Conservation (phyloP, 1,140 invertebrate genomes). For the Eciton burchellii region DNA sequence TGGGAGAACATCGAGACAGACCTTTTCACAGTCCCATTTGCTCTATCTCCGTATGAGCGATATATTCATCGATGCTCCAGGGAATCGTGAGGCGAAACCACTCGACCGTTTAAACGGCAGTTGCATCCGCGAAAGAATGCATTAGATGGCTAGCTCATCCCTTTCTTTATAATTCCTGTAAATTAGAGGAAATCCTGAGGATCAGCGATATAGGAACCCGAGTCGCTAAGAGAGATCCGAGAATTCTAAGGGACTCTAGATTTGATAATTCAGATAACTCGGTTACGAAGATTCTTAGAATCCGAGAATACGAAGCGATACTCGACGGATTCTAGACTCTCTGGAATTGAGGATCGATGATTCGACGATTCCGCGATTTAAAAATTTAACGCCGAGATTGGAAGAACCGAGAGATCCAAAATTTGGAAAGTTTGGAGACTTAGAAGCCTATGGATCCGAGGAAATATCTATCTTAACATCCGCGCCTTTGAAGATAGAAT, state of each 20-base stretch:
- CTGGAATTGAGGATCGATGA: not conserved
- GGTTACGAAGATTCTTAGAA: not conserved
- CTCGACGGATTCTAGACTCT: not conserved
- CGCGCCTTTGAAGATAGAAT: slow-evolving; percentile 1
- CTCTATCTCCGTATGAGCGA: slow-evolving; percentile 72
- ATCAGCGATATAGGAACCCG: slow-evolving; percentile 44
- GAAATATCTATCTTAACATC: not conserved
- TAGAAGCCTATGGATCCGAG: slow-evolving; percentile 14
- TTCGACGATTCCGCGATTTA: slow-evolving; percentile 4
- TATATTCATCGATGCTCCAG: slow-evolving; percentile 52
- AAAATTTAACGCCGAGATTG: not conserved
- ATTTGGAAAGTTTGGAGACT: slow-evolving; percentile 6
- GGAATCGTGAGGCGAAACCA: slow-evolving; percentile 46
- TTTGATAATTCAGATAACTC: slow-evolving; percentile 40
- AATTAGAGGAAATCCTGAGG: slow-evolving; percentile 36
- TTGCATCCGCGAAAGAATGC: slow-evolving; percentile 47
- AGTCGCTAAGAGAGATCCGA: slow-evolving; percentile 5
- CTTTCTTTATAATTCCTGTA: slow-evolving; percentile 40
- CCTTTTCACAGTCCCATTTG: slow-evolving; percentile 74
- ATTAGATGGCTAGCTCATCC: slow-evolving; percentile 30
- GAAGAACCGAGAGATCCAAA: not conserved
- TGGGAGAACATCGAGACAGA: slow-evolving; percentile 67
- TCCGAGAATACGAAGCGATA: slow-evolving; percentile 26
- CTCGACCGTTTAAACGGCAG: slow-evolving; percentile 58
- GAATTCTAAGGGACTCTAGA: slow-evolving; percentile 33